Evolutionary conservation across 2,888 invertebrate genomes (phyloP).

Genomic region (Nephrotoma flavescens): DNA sequence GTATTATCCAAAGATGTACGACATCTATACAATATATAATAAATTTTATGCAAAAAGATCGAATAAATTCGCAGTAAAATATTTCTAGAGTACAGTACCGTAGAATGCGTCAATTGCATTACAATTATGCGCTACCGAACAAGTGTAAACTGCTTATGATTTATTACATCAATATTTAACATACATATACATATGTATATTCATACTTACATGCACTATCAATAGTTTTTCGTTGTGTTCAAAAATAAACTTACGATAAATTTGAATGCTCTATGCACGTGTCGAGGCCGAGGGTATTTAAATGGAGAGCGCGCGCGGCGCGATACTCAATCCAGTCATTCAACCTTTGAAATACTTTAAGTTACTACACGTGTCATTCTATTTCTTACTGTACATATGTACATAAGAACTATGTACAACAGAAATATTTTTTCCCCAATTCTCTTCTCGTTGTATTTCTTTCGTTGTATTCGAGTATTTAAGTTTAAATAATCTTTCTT

Average conservation of each 20-base stretch:
- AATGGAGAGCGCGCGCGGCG: neutral
- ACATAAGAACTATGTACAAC: neutral
- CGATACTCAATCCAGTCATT: neutral
- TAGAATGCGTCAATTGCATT: neutral
- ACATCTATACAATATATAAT: neutral
- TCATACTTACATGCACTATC: neutral
- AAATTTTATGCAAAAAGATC: neutral
- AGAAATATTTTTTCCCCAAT: neutral
- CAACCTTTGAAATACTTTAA: neutral
- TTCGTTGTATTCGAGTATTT: neutral
- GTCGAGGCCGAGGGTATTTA: neutral
- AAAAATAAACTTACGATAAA: neutral
- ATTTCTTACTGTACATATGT: neutral
- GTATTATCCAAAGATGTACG: neutral
- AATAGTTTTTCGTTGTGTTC: neutral
- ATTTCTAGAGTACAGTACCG: neutral
- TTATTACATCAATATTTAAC: neutral
- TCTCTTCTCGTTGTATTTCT: neutral
- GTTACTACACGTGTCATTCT: neutral
- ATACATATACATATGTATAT: no score
- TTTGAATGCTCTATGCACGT: neutral
- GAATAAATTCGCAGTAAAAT: neutral
- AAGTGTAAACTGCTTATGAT: neutral
- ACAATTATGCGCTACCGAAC: neutral
- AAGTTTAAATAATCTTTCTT: neutral